Conservation (phyloP, 2,888 invertebrate species). For the Glaucopsyche alexis region DNA sequence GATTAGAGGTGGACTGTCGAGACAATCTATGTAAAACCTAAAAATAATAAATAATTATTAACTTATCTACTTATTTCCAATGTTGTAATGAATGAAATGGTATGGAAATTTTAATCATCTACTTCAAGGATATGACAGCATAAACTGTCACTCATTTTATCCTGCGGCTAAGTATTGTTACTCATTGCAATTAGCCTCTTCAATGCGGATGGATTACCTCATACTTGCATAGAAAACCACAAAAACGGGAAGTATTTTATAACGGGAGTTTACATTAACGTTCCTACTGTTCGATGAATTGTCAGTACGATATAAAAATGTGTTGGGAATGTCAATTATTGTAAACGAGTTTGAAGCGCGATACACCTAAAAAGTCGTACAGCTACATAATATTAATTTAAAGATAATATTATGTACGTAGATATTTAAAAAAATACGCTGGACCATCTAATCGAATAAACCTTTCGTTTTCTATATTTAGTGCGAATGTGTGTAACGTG, state of each 20-base stretch:
- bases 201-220: slow-evolving; percentile 42
- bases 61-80: too few species aligned
- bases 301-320: neutral
- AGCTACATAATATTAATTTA: too few species aligned
- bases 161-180: slow-evolving; percentile 52
- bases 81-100: too few species aligned
- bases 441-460: too few species aligned
- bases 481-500: slow-evolving; percentile 28
- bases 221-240: slow-evolving; percentile 48
- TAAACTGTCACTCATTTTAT: slow-evolving; percentile 35
- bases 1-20: too few species aligned
- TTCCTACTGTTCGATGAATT: slow-evolving; percentile 7
- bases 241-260: slow-evolving; percentile 47
- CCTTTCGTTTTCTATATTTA: neutral
- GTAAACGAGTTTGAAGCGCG: neutral
- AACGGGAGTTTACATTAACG: slow-evolving; percentile 41
- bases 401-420: too few species aligned
- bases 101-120: neutral
- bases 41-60: too few species aligned
- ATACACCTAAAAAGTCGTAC: neutral
- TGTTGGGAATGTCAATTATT: neutral
- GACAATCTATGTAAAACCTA: too few species aligned
- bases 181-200: slow-evolving; percentile 47
- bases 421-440: neutral
- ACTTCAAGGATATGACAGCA: slow-evolving; percentile 2